Conservation (phyloP, 2,888 invertebrate genomes). For the Thecophora atra region DNA sequence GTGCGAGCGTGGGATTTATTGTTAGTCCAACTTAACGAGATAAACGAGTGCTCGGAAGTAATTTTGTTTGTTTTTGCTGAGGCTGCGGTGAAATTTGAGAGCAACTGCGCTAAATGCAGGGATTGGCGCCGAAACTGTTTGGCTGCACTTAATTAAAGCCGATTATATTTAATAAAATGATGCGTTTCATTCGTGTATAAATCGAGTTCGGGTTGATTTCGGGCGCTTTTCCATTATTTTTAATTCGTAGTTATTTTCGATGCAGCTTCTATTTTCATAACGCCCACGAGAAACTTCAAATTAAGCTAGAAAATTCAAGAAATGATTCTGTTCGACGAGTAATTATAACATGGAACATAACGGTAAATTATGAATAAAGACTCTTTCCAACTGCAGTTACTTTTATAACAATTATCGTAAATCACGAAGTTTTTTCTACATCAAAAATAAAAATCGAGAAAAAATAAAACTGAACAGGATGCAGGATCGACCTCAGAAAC, state of each 20-base stretch:
- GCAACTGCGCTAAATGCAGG: background rate
- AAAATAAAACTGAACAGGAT: background rate
- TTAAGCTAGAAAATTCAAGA: slow-evolving; percentile 18
- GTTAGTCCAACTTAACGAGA: slow-evolving; percentile 25
- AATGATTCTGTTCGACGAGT: background rate
- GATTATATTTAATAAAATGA: too few species aligned
- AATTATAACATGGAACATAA: slow-evolving; percentile 11
- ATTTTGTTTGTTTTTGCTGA: slow-evolving; percentile 5
- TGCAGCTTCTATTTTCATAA: too few species aligned
- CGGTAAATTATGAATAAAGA: slow-evolving; percentile 37
- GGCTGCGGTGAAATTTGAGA: background rate
- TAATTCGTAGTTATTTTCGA: too few species aligned
- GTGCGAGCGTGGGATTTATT: slow-evolving; percentile 14
- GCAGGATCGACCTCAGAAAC: background rate
- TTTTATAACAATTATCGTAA: slow-evolving; percentile 41
- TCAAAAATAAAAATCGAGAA: background rate
- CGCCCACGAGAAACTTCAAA: slow-evolving; percentile 25
- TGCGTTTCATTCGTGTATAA: too few species aligned
- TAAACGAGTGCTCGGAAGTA: slow-evolving; percentile 20
- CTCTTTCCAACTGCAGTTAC: slow-evolving; percentile 42
- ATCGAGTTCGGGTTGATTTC: too few species aligned
- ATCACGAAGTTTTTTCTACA: slow-evolving; percentile 30
- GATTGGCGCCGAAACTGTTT: slow-evolving; percentile 11
- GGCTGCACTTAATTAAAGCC: too few species aligned
- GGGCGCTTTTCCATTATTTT: too few species aligned